Conservation (phyloP, 2,113 vertebrate species). For the Platichthys stellatus region DNA sequence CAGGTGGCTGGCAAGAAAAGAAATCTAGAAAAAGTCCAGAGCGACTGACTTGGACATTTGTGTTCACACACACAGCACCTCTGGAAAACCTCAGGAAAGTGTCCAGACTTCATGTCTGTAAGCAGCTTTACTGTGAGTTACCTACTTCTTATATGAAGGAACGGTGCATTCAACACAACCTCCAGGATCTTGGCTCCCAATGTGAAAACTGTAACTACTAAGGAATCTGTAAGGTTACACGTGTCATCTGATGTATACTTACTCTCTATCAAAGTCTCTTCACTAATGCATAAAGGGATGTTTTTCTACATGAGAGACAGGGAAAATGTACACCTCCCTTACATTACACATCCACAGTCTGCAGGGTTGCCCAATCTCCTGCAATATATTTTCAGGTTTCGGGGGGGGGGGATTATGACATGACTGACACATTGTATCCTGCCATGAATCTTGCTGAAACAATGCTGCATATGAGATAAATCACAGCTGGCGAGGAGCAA, state of each 20-base stretch:
- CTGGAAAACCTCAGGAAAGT: neutral
- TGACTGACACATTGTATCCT: constrained; percentile 16
- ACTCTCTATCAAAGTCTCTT: neutral
- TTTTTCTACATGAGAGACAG: neutral
- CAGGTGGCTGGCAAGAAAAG: no score
- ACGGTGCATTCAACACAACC: neutral
- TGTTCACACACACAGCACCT: neutral
- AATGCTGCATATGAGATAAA: constrained; percentile 7
- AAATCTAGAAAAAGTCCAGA: no score
- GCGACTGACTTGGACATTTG: neutral
- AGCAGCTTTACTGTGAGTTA: neutral
- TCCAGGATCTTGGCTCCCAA: neutral
- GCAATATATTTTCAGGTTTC: constrained; percentile 9
- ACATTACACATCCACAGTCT: neutral
- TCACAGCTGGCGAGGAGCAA: constrained; percentile 16
- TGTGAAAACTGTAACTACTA: neutral
- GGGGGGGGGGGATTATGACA: neutral
- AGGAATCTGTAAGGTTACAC: neutral
- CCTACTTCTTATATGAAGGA: neutral
- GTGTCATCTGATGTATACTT: neutral
- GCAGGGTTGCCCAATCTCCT: neutral
- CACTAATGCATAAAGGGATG: neutral
- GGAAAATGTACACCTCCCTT: neutral
- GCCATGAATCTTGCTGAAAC: constrained; percentile 23
- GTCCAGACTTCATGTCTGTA: neutral